These are phyloP conservation scores for Otis tarda DNA, from an alignment of 2,113 vertebrate species.

Conservation along the genomic window DNA sequence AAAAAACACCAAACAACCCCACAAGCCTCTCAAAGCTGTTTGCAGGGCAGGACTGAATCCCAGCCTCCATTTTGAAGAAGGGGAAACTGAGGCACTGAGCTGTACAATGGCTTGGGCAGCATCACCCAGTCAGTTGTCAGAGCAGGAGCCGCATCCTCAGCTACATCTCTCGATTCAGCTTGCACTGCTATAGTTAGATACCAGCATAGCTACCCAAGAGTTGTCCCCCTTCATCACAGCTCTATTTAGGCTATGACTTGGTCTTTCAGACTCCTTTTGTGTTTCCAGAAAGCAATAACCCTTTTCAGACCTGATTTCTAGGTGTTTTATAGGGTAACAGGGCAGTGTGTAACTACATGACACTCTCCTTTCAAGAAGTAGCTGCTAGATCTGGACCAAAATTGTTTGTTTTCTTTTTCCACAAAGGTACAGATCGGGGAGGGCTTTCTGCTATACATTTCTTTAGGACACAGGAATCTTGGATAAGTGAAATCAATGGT, in stretches of 20 bases:
- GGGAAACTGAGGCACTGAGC: slow-evolving; percentile 19
- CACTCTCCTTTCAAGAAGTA: neutral
- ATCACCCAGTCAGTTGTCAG: neutral
- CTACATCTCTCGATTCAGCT: neutral
- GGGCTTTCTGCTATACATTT: neutral
- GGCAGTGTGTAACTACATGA: neutral
- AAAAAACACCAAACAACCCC: neutral
- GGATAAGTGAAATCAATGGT: neutral
- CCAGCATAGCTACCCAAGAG: neutral
- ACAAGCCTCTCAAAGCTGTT: neutral
- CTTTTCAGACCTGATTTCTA: neutral
- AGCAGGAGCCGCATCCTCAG: neutral
- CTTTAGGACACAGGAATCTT: neutral
- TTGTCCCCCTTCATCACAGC: neutral
- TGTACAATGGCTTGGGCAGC: neutral
- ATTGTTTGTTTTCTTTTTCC: neutral
- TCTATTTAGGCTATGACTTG: neutral
- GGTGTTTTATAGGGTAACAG: neutral
- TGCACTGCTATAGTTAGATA: neutral
- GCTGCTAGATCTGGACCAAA: neutral
- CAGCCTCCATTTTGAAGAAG: neutral
- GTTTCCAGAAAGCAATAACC: neutral
- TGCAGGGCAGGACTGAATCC: neutral
- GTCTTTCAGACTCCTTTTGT: neutral
- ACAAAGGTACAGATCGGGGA: neutral